Percentiles rank a stretch among this genome's conserved stretches.
These are phyloP conservation scores for Triops cancriformis DNA, from an alignment of 1,140 invertebrate genomes.

Conservation along the genomic window DNA sequence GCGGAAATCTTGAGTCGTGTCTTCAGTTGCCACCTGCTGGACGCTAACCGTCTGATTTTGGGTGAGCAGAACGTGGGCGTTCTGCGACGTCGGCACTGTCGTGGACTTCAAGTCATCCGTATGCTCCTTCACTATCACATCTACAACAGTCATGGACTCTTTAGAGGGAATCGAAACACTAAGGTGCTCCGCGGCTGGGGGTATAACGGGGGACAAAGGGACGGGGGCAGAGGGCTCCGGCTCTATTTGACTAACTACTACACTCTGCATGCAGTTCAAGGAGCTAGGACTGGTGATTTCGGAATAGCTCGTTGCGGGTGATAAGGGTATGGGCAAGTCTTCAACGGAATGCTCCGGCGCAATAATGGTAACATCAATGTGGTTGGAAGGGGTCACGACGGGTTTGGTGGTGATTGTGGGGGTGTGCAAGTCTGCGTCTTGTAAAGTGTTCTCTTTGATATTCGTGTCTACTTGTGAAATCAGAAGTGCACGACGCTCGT, in stretches of 20 bases:
- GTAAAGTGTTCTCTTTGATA: neutral
- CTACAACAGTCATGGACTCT: conserved; percentile 26
- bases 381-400: neutral
- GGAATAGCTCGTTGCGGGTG: neutral
- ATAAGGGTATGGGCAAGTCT: neutral
- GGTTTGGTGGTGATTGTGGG: neutral
- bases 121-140: conserved; percentile 23
- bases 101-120: conserved; percentile 20
- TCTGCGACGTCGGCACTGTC: conserved; percentile 23
- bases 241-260: neutral
- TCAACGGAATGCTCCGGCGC: neutral
- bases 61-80: conserved; percentile 21
- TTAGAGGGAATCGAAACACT: neutral
- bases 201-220: neutral
- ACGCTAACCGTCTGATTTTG: conserved; percentile 29
- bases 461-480: neutral
- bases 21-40: conserved; percentile 28
- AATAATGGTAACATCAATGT: neutral
- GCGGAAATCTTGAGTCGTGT: conserved; percentile 27
- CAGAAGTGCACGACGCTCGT: neutral
- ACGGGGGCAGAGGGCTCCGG: neutral
- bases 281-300: neutral
- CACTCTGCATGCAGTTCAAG: neutral
- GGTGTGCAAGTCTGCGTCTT: neutral
- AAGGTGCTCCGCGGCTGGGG: neutral